These are phyloP conservation scores for Hypena proboscidalis DNA, from an alignment of 2,888 invertebrate genomes.

Conservation along the genomic window DNA sequence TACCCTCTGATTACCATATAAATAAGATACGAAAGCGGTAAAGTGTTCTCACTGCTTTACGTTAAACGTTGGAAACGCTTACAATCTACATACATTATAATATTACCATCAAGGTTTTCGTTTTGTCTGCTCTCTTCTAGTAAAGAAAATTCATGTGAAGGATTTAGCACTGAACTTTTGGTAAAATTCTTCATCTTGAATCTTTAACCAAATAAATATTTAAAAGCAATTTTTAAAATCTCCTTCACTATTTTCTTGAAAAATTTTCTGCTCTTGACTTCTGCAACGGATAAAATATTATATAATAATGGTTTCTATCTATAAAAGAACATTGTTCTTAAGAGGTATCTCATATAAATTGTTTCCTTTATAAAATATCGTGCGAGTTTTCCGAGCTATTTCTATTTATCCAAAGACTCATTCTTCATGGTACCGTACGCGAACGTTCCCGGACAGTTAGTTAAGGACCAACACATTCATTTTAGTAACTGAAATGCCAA, in stretches of 20 bases:
- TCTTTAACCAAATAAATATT: no score
- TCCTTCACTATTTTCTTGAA: no score
- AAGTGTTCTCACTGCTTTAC: background rate
- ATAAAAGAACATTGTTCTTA: slow-evolving; percentile 8
- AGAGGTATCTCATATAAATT: slow-evolving; percentile 33
- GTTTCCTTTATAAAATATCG: slow-evolving; percentile 30
- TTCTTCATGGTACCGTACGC: slow-evolving; percentile 30
- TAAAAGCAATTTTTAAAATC: no score
- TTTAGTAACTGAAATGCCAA: slow-evolving; percentile 31
- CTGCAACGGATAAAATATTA: no score
- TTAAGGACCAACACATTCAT: slow-evolving; percentile 30
- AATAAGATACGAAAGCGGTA: slow-evolving; percentile 1
- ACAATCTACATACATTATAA: no score
- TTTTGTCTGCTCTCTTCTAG: no score
- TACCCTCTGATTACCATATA: slow-evolving; percentile 4
- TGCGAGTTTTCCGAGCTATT: slow-evolving; percentile 24
- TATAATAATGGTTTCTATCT: background rate
- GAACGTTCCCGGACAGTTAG: slow-evolving; percentile 32
- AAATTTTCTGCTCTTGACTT: no score
- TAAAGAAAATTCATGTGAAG: no score
- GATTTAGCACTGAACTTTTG: no score
- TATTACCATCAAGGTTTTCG: no score
- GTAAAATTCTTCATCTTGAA: no score
- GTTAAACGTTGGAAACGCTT: no score
- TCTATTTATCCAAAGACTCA: slow-evolving; percentile 35